Evolutionary conservation across 2,113 vertebrate genomes (phyloP).

Genomic region (Heteronetta atricapilla): DNA sequence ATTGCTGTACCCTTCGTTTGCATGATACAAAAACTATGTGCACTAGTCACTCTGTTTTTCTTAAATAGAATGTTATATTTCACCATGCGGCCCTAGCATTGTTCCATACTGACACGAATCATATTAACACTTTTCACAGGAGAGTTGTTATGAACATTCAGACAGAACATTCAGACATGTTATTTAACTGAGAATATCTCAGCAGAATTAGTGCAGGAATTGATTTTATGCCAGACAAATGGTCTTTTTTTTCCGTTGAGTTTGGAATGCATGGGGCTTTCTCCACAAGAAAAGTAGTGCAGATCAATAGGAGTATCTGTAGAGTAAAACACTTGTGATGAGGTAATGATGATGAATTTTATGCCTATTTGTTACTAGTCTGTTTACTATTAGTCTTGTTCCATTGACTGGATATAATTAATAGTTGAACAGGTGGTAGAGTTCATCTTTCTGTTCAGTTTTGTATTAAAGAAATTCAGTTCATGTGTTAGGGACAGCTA

Average conservation of each 20-base stretch:
- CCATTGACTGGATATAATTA: neutral
- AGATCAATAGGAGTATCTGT: neutral
- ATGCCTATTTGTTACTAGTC: neutral
- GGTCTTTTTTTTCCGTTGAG: neutral
- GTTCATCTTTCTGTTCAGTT: neutral
- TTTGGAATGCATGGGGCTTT: rapidly evolving
- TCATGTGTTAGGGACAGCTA: neutral
- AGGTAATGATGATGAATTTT: neutral
- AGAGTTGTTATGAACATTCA: neutral
- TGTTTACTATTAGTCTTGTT: neutral
- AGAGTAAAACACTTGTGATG: neutral
- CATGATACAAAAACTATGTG: no score
- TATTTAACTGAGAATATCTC: neutral
- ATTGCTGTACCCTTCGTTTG: no score
- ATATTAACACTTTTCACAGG: no score
- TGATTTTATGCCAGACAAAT: neutral
- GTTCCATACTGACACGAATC: no score
- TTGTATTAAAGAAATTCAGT: neutral
- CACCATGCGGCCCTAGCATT: no score
- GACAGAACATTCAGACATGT: neutral
- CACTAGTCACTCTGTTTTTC: no score
- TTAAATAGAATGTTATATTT: no score
- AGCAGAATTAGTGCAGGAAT: neutral
- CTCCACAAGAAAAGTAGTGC: neutral
- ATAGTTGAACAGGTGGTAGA: neutral